Evolutionary conservation across 2,888 invertebrate species (phyloP).

Genomic region (Pristionchus fissidentatus): DNA sequence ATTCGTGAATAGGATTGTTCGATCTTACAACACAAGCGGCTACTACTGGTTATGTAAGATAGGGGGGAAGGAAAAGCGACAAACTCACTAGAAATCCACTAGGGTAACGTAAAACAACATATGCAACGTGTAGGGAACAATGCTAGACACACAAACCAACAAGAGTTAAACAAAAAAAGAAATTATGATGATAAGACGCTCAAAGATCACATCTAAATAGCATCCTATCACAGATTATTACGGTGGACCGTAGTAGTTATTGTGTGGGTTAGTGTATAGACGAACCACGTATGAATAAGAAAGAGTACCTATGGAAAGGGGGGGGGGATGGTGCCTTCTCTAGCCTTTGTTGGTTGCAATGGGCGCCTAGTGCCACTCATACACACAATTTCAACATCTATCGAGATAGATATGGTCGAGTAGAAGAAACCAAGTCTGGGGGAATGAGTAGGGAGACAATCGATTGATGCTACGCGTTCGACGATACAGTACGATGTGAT

Average conservation of each 20-base stretch:
- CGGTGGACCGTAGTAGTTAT: constrained; percentile 9
- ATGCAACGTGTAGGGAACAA: not conserved
- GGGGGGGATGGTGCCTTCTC: too few species aligned
- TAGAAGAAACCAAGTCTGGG: not conserved
- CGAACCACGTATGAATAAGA: constrained; percentile 7
- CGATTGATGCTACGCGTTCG: not conserved
- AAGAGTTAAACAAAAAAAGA: constrained; percentile 1
- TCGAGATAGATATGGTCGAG: constrained; percentile 29
- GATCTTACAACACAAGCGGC: too few species aligned
- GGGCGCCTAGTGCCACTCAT: not conserved
- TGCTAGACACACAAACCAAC: too few species aligned
- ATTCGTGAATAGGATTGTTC: too few species aligned
- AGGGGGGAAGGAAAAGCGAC: not conserved
- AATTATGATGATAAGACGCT: not conserved
- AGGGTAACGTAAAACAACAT: constrained; percentile 36
- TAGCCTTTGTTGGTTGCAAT: too few species aligned
- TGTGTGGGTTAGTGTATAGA: constrained; percentile 19
- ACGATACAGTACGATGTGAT: constrained; percentile 18
- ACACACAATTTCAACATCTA: constrained; percentile 16
- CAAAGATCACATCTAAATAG: constrained; percentile 12
- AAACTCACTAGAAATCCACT: constrained; percentile 28
- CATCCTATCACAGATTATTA: constrained; percentile 20
- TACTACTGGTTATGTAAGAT: not conserved
- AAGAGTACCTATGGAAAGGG: constrained; percentile 6
- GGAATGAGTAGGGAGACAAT: too few species aligned